Evolutionary conservation across 2,888 invertebrate genomes (phyloP).

Genomic region (Monopis laevigella): DNA sequence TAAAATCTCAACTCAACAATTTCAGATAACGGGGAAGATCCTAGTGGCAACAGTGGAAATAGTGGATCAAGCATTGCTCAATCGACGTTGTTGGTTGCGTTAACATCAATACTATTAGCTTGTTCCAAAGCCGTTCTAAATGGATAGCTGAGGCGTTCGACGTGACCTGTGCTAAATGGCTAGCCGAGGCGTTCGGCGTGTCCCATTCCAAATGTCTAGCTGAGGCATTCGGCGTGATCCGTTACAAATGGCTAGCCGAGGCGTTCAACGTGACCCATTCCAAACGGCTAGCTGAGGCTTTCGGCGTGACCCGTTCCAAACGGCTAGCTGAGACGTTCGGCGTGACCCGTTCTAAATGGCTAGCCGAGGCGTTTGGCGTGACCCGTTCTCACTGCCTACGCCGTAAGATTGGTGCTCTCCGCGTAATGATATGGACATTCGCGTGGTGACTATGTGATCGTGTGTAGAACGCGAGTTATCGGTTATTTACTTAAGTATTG

Average conservation of each 20-base stretch:
- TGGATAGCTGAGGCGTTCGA: no score
- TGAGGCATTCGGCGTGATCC: not conserved
- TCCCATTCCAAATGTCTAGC: not conserved
- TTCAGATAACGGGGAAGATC: no score
- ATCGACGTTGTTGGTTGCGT: no score
- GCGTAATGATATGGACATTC: not conserved
- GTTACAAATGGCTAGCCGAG: not conserved
- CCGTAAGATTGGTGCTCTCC: not conserved
- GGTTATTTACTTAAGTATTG: no score
- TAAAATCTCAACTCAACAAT: no score
- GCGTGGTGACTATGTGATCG: slow-evolving; percentile 44
- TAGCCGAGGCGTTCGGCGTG: no score
- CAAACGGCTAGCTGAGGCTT: not conserved
- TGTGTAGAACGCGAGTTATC: slow-evolving; percentile 36
- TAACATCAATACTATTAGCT: no score
- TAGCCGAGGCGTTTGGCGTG: not conserved
- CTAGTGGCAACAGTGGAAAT: no score
- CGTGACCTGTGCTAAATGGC: no score
- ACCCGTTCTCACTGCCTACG: not conserved
- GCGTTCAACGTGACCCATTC: not conserved
- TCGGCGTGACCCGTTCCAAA: not conserved
- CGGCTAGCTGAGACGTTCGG: not conserved
- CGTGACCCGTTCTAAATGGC: not conserved
- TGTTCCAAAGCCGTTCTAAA: no score
- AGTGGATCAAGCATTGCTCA: no score